Percentiles rank a stretch among this genome's conserved stretches.
Evolutionary conservation across 2,113 vertebrate species (phyloP).

Genomic region (Sclerurus mexicanus): DNA sequence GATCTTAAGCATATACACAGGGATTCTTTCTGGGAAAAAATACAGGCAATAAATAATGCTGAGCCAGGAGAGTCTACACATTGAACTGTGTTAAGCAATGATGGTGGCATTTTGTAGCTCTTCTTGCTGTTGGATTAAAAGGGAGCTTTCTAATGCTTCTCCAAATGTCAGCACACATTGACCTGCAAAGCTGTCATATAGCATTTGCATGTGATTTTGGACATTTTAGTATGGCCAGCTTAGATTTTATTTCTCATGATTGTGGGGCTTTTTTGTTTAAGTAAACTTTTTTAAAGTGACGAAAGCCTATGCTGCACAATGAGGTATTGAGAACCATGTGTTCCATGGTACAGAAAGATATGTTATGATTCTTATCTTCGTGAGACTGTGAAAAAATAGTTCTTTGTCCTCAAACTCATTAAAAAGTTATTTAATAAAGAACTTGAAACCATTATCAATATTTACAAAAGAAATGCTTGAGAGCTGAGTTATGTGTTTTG

Average conservation of each 20-base stretch:
- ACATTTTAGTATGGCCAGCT: background rate
- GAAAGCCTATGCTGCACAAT: constrained; percentile 14
- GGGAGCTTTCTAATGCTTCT: background rate
- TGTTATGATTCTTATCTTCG: constrained; percentile 73
- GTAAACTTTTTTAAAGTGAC: constrained; percentile 38
- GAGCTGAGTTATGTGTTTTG: constrained; percentile 72
- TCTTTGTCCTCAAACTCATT: constrained; percentile 73
- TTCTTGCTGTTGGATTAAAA: background rate
- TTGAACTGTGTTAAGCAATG: background rate
- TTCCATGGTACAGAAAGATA: constrained; percentile 65
- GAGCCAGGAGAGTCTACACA: background rate
- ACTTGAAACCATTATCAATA: constrained; percentile 78
- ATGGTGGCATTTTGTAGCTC: background rate
- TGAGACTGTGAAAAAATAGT: constrained; percentile 71
- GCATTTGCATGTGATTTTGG: background rate
- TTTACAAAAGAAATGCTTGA: constrained; percentile 75
- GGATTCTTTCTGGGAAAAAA: constrained; percentile 13
- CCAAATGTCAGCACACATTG: background rate
- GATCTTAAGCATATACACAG: background rate
- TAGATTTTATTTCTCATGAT: constrained; percentile 27
- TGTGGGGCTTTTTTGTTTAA: constrained; percentile 8
- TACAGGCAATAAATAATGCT: background rate
- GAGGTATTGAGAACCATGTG: constrained; percentile 68
- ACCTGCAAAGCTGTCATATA: background rate
- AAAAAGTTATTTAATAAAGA: constrained; percentile 79